Conservation (phyloP, 2,888 invertebrate species). For the Netelia melanura region DNA sequence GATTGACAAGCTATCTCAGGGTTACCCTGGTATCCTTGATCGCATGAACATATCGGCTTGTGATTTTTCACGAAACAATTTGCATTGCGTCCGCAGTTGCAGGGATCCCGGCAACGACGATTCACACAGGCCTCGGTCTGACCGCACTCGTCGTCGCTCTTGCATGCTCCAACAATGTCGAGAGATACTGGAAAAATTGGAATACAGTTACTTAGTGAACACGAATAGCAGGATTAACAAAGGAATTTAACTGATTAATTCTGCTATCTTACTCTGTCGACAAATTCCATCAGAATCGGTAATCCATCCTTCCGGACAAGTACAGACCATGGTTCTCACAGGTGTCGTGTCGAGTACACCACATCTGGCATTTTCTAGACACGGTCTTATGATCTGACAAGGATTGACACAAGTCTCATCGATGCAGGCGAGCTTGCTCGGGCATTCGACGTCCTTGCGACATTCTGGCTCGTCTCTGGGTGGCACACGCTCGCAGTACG, state of each 20-base stretch:
- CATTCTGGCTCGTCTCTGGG: conserved; percentile 88
- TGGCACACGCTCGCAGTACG: conserved; percentile 89
- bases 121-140: conserved; percentile 94
- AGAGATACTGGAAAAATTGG: conserved; percentile 87
- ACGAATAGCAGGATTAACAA: neutral
- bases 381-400: conserved; percentile 91
- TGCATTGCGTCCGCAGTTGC: conserved; percentile 94
- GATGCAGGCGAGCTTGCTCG: conserved; percentile 93
- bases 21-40: conserved; percentile 94
- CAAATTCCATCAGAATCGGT: conserved; percentile 93
- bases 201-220: neutral
- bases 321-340: conserved; percentile 94
- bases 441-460: conserved; percentile 91
- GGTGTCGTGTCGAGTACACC: conserved; percentile 94
- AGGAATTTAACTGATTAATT: neutral
- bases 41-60: conserved; percentile 94
- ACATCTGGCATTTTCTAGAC: conserved; percentile 91
- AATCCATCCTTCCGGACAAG: conserved; percentile 94
- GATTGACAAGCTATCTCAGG: conserved; percentile 92
- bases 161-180: conserved; percentile 88
- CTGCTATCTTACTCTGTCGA: conserved; percentile 86
- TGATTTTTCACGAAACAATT: conserved; percentile 93
- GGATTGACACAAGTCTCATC: conserved; percentile 92
- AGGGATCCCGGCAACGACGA: conserved; percentile 94
- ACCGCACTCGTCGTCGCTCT: conserved; percentile 92